Base-by-base conservation (phyloP, 2,113 vertebrate genomes). In the Sphaerodactylus townsendi region DNA sequence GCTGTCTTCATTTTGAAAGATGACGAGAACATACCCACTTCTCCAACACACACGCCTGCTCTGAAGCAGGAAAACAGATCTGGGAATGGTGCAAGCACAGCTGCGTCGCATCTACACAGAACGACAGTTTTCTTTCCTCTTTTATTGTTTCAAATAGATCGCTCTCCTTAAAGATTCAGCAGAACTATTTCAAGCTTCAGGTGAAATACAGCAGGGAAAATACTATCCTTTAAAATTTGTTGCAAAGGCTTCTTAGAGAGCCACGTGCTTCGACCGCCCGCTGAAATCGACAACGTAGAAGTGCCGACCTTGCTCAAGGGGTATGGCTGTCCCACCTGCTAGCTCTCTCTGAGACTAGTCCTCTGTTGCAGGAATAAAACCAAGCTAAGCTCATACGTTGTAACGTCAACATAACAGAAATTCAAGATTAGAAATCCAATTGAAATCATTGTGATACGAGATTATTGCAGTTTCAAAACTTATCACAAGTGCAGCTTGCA, bases 401-500 rank as follows among this genome's bases (percentile, higher is more conserved):
- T 77, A 85, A 82, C 48, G 64, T 64, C 80, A 66, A 19, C 50
- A 25, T 41, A 70, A 56, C 56, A 70, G 3, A 50, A 37, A 75
- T 76, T 7, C 44, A 56, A 50, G 15, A 76, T 48, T 33, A 53
- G 69, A 7, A 10, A 77, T 69, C 44, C 66, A 39, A 69, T 44
- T 41, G 19, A 23, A 7, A 39, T 19, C 35, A 39, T 70, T 70
- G 62, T 30, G 2, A 28, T 28, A 62, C 5, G 4, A 9, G 25
- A 59, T 23, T 15, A 37, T 14, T 59, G 33, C 14, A 39, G 59
- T 59, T 28, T 59, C 11, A 77, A 90, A 75, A 50, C 73, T 81
- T 71, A 86, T 85, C 87, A 64, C 48, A 83, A 69, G 30, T 64
- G 79, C 88, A 83, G 90, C 85, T 50, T 87, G 30, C 35, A 83